Evolutionary conservation across 35 echinoderm and acorn worm species (phyloP), one percentile per base, ranked within the genome.

Genomic region (Lytechinus variegatus): DNA sequence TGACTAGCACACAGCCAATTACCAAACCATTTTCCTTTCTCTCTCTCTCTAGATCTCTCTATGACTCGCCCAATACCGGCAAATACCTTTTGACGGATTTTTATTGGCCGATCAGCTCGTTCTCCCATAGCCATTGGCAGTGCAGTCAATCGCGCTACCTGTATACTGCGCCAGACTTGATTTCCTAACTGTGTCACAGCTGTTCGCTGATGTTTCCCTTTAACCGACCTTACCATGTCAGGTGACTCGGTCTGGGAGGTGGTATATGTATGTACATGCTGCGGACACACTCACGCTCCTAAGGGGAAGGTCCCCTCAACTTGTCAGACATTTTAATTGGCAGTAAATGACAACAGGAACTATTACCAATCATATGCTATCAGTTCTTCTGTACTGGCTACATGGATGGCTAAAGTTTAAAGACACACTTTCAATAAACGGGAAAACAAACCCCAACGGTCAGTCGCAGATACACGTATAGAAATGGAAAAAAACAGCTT

Each of bases 321-420:
- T 90, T 90, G 88, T 90, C 88, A 90, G 88, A 90, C 88, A 90
- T 90, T 90, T 90, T 90, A 90, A 90, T 90, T 90, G 88, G 29
- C 88, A 14, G 88, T 90, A 90, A 90, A 90, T 90, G 88, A 90
- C 88, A 54, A 90, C 88, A 90, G 88, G 88, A 90, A 90, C 88
- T 90, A 90, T 90, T 90, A 90, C 7, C 27, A 90, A 90, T 90
- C 88, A 44, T 44, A 44, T 52, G 88, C 88, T 90, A 90, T 90
- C 88, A 90, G 52, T 54, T 90, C 88, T 33, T 12, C 88, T 52
- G 28, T 90, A 52, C 4, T 33, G 29, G 29, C n/a, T 24, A 12
- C 88, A 12, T 90, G 52, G 88, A 10, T 7, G 88, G 88, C 28
- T 9, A 8, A 1, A 44, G 33, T 44, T 90, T 90, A 44, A 90